phyloP scores from a whole-genome alignment of 2,888 invertebrate species.

The Cryptocheilus praepositus region DNA sequence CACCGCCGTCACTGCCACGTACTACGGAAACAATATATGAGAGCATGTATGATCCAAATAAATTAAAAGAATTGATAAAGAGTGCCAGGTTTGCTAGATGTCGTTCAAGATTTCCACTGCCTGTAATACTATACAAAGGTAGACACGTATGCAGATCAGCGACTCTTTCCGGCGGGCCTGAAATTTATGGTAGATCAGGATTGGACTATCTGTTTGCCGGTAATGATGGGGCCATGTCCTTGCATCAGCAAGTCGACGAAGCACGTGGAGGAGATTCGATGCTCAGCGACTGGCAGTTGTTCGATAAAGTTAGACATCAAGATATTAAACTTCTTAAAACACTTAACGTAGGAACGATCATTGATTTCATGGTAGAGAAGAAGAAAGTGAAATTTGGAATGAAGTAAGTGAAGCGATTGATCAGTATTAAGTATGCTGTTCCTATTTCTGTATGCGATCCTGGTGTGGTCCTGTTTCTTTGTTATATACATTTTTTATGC shows the following conservation, averaged over 20 bases:
- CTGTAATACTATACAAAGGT: conserved; percentile 85
- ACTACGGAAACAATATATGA: conserved; percentile 78
- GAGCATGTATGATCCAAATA: conserved; percentile 77
- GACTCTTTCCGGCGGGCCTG: conserved; percentile 84
- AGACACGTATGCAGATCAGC: conserved; percentile 85
- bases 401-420: conserved; percentile 78
- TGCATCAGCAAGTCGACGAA: conserved; percentile 57
- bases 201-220: conserved; percentile 78
- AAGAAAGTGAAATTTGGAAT: conserved; percentile 88
- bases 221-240: conserved; percentile 38
- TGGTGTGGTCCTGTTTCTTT: too few species aligned
- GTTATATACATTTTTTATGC: background rate
- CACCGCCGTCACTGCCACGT: conserved; percentile 64
- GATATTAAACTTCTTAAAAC: conserved; percentile 84
- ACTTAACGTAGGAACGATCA: conserved; percentile 83
- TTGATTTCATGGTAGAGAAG: conserved; percentile 90
- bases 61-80: conserved; percentile 80
- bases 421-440: background rate
- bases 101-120: conserved; percentile 85
- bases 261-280: conserved; percentile 57
- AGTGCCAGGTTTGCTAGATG: conserved; percentile 85
- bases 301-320: conserved; percentile 80
- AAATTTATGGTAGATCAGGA: conserved; percentile 83
- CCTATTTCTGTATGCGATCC: background rate
- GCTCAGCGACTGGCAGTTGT: conserved; percentile 77